A percentile compares a stretch with the other conserved stretches of the same genome.
These are phyloP conservation scores for Oscheius myriophilus DNA, from an alignment of 2,888 invertebrate genomes.

Conservation along the genomic window DNA sequence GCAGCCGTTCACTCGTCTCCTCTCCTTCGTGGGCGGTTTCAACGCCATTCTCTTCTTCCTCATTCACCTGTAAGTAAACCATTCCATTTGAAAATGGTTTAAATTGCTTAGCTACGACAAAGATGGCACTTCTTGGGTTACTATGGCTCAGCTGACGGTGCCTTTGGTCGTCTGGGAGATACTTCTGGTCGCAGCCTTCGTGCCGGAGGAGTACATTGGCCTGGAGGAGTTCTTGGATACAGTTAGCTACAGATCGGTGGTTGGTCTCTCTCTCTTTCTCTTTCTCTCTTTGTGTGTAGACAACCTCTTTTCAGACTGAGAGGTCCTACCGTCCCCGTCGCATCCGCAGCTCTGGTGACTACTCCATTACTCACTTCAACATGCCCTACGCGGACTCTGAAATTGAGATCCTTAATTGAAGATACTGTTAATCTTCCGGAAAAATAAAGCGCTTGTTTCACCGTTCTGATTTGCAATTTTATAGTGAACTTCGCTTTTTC, in stretches of 20 bases:
- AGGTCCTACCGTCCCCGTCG: background rate
- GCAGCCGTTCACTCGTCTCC: background rate
- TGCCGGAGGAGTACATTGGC: slow-evolving; percentile 8
- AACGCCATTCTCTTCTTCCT: slow-evolving; percentile 6
- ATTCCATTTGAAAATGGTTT: background rate
- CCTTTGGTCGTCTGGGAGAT: slow-evolving; percentile 14
- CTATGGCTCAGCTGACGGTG: slow-evolving; percentile 3
- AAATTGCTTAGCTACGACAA: background rate
- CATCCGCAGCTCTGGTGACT: background rate
- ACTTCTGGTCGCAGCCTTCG: slow-evolving; percentile 9
- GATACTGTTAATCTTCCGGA: too few species aligned
- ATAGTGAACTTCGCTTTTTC: too few species aligned
- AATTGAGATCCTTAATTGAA: too few species aligned
- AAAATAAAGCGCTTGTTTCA: too few species aligned
- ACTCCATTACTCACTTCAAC: too few species aligned
- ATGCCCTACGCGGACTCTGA: too few species aligned
- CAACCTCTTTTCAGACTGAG: background rate
- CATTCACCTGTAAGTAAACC: slow-evolving; percentile 8
- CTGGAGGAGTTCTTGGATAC: too few species aligned
- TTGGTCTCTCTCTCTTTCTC: background rate
- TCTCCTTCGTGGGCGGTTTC: background rate
- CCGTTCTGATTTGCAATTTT: too few species aligned
- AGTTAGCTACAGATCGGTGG: background rate
- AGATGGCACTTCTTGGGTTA: slow-evolving; percentile 2
- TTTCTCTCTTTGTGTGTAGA: too few species aligned